These are phyloP conservation scores for Chesias legatella DNA, from an alignment of 2,888 invertebrate genomes.

Conservation along the genomic window DNA sequence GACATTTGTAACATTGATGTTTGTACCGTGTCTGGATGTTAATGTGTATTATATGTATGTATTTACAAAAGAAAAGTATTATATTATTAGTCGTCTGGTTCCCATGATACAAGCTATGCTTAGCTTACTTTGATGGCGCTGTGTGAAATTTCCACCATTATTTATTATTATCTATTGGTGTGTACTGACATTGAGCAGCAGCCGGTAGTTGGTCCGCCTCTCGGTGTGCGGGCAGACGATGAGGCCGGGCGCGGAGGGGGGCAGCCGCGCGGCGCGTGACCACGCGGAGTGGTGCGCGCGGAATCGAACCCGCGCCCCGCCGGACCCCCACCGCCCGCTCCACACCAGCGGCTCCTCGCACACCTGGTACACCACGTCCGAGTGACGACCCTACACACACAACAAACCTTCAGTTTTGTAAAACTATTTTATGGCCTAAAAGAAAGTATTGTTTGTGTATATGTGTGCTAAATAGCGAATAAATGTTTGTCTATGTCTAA, in stretches of 20 bases:
- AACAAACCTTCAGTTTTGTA: conserved; percentile 20
- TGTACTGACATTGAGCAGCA: conserved; percentile 82
- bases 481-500: no score
- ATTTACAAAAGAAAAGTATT: no score
- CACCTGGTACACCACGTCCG: conserved; percentile 81
- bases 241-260: conserved; percentile 87
- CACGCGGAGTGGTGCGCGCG: conserved; percentile 50
- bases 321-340: conserved; percentile 49
- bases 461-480: no score
- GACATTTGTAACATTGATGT: no score
- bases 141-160: no score
- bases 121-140: not conserved
- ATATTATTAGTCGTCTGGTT: no score
- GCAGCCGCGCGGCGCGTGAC: conserved; percentile 80
- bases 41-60: no score
- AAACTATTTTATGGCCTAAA: no score
- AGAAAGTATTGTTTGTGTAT: no score
- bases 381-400: conserved; percentile 78
- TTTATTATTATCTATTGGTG: not conserved
- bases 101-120: no score
- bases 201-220: conserved; percentile 85
- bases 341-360: conserved; percentile 85
- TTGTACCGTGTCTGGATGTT: no score
- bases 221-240: conserved; percentile 87
- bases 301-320: conserved; percentile 38